Base-by-base conservation (phyloP, 2,888 invertebrate species). In the Troilus luridus region DNA sequence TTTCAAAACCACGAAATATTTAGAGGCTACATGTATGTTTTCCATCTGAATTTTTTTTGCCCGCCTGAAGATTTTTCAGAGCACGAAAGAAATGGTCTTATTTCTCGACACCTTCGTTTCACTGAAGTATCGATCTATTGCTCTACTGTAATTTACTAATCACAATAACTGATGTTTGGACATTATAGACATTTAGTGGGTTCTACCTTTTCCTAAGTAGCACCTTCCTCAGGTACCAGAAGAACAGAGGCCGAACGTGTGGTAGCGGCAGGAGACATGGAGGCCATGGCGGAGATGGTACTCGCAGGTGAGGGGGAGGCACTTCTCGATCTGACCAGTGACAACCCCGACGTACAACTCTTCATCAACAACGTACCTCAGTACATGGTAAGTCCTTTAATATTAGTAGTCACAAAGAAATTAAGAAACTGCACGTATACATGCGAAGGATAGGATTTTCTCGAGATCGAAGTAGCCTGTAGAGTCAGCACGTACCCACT, bases 321-420 rank as follows among this genome's bases (percentile, higher is more conserved):
- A 94, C 95, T 98, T 93, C 94, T 97, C 93, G 96, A 97, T 91
- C 95, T 96, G 93, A 95, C 95, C 93, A 96, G 97, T 91, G 94
- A 95, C 92, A 97, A 97, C 94, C 95, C 96, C 10, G 98, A 98
- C 94, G 95, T 98, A 81, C 97, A 98, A 94, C 96, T 97, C 21
- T 98, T 98, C 95, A 95, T 98, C 93, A 97, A 97, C 93, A 98
- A 98, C 94, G 97, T 98, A 90, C 97, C 98, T 19, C 96, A 96
- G 60, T 98, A 98, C 93, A 98, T 98, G 97, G 98, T 97, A 95
- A 95, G 94, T 77, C 21, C 21, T 62, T 8, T 64, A n/a, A 7
- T 64, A 5, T 5, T 59, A 41, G 41, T 41, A 41, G 41, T 41
- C 41, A 41, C 41, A 3, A 41, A 1, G 41, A 41, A 41, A 5